Evolutionary conservation across 2,113 vertebrate species (phyloP), one percentile per base, ranked within the genome.

Genomic region (Alaudala cheleensis): DNA sequence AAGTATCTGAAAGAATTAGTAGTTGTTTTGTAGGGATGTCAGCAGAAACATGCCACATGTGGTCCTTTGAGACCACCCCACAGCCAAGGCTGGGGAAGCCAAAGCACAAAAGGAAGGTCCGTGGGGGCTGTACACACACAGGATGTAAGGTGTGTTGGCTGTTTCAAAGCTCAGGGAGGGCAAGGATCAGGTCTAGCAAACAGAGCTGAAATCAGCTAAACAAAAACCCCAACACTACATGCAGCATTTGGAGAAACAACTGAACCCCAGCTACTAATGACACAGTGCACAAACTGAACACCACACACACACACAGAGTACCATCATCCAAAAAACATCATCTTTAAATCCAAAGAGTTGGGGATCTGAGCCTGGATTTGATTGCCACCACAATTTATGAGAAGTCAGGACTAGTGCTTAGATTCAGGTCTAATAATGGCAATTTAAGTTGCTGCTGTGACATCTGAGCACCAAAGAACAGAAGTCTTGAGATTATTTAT

Each of bases 101-200:
- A 34, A 6, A 26, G 8, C 10, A 44, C 49, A 29, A 24, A 40
- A 69, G 11, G 23, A 4, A 37, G 39, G 7, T 22, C 39, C 23
- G 6, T 1, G 7, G 47, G 20, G 53, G 7, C 23, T 53, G 4
- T 31, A 47, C 42, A 34, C 2, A 2, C 19, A 31, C 1, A 4
- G 13, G 23, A 54, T 56, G 16, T 10, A 76, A 90, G n/a, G 20
- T 29, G 31, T 28, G 53, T 10, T 61, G 73, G 37, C 28, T 89
- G 14, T 33, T 79, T 37, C n/a, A 47, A 47, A 23, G n/a, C 42
- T 45, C 14, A 23, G 5, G 18, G 4, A 53, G 23, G 25, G 17
- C 23, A 70, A 86, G 25, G 54, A 91, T n/a, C 50, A 83, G 17
- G 39, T 42, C 39, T 42, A 57, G 39, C 19, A 81, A 82, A 71